Evolutionary conservation across 2,113 vertebrate species (phyloP).

Genomic region (Catharus minimus): DNA sequence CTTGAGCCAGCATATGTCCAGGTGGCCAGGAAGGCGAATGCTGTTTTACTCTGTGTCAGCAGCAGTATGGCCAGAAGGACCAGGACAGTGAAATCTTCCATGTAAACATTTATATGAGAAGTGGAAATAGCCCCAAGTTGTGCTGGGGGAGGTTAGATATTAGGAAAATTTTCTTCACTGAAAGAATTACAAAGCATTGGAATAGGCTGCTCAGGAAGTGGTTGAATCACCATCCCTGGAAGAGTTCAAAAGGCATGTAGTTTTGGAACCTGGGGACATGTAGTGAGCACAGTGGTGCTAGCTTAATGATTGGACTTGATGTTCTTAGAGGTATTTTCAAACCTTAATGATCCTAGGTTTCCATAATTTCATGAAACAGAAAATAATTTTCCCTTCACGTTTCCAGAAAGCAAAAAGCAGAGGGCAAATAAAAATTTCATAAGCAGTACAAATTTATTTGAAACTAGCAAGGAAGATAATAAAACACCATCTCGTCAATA

Average conservation of each 20-base stretch:
- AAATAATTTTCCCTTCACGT: neutral
- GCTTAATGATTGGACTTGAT: too few relatives aligned
- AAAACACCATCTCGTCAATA: neutral
- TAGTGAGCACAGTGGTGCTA: neutral
- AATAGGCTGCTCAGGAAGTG: neutral
- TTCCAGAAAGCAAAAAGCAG: neutral
- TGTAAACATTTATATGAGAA: neutral
- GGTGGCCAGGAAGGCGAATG: neutral
- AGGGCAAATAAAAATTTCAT: neutral
- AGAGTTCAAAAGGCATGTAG: neutral
- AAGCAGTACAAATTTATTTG: neutral
- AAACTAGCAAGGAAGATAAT: neutral
- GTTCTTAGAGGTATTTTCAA: neutral
- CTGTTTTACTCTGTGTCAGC: neutral
- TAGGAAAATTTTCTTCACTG: neutral
- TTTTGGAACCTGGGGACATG: neutral
- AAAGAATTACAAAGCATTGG: neutral
- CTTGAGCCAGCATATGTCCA: neutral
- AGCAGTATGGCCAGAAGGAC: neutral
- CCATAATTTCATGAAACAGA: neutral
- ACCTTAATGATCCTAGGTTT: neutral
- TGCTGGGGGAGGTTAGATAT: neutral
- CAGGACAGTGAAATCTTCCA: neutral
- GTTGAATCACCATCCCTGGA: neutral
- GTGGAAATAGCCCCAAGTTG: fast-evolving